phyloP scores from a whole-genome alignment of 2,797 vertebrate species.

The Peromyscus nudipes region DNA sequence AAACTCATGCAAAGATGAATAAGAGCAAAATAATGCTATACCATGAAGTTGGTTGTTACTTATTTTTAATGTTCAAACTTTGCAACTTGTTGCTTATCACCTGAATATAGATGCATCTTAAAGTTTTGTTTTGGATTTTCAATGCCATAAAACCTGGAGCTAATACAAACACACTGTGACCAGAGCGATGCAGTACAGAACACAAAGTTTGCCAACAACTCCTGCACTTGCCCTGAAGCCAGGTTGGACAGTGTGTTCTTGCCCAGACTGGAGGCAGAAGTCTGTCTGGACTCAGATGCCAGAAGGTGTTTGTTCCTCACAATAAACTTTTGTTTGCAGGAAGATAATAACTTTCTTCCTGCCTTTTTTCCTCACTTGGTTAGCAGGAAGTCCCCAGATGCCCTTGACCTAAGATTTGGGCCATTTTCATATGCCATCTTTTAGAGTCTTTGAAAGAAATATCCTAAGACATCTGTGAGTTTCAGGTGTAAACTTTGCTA shows the following conservation, averaged over 20 bases:
- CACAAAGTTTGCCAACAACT: background rate
- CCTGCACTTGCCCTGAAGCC: fast-evolving
- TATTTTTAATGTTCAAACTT: slow-evolving; percentile 29
- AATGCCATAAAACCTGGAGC: slow-evolving; percentile 8
- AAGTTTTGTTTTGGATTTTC: background rate
- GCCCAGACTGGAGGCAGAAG: fast-evolving
- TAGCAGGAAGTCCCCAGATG: background rate
- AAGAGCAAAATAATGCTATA: slow-evolving; percentile 37
- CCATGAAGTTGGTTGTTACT: background rate
- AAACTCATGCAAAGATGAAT: slow-evolving; percentile 66
- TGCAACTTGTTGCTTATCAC: background rate
- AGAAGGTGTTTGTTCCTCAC: background rate
- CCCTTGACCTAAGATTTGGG: background rate
- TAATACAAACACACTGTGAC: background rate
- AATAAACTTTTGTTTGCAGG: background rate
- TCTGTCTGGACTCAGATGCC: background rate
- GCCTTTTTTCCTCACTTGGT: background rate
- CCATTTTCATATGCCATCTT: background rate
- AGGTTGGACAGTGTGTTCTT: fast-evolving
- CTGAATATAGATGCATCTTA: background rate
- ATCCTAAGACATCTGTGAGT: background rate
- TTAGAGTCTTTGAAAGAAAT: slow-evolving; percentile 23
- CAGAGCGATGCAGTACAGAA: background rate
- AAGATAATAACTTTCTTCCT: background rate
- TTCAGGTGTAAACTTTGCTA: background rate